A percentile compares a stretch with the other conserved stretches of the same genome.
phyloP scores from a whole-genome alignment of 2,797 vertebrate species.

The Micromesistius poutassou region DNA sequence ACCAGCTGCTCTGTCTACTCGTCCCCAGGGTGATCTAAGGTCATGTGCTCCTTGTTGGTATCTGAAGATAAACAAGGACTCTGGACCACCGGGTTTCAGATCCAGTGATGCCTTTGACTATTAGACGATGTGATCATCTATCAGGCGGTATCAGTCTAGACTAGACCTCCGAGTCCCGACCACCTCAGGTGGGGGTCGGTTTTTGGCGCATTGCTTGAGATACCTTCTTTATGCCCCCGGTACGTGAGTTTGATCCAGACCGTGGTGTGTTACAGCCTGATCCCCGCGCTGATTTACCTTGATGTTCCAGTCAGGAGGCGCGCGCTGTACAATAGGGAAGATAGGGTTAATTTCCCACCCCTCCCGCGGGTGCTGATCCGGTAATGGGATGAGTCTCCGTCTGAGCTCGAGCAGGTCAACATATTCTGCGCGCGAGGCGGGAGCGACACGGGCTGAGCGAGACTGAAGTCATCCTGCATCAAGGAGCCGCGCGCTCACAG shows the following conservation, averaged over 20 bases:
- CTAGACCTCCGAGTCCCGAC: too few species aligned
- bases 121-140: too few species aligned
- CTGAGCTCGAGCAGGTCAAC: constrained; percentile 67
- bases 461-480: constrained; percentile 26
- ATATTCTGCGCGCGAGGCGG: constrained; percentile 57
- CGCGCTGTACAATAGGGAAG: constrained; percentile 24
- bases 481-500: constrained; percentile 20
- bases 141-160: too few species aligned
- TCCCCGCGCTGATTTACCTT: too few species aligned
- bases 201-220: not conserved
- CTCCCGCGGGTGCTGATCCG: constrained; percentile 56
- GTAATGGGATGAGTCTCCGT: constrained; percentile 72
- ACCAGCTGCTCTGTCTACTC: not conserved
- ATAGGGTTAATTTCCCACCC: constrained; percentile 66
- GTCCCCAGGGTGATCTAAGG: not conserved
- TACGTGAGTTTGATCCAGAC: not conserved
- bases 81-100: not conserved
- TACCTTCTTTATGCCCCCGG: not conserved
- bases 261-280: too few species aligned
- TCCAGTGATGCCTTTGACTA: not conserved
- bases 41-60: not conserved
- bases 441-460: constrained; percentile 55
- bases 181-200: not conserved
- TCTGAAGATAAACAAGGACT: not conserved
- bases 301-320: too few species aligned